Conservation (phyloP, 1,140 invertebrate species). For the Agrilus planipennis region DNA sequence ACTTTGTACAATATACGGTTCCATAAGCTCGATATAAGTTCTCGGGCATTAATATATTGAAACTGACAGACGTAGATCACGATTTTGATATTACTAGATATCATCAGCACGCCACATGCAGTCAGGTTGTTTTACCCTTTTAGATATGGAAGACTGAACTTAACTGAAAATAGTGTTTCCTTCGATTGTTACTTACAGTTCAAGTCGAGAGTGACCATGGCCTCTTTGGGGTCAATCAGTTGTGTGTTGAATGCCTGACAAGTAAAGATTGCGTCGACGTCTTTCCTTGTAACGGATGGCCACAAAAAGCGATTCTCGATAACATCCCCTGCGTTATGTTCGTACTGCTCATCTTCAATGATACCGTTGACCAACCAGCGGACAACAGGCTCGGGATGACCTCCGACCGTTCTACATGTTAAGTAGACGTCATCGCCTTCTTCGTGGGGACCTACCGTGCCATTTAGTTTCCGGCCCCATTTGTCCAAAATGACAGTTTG, state of each 20-base stretch:
- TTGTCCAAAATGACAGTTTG: constrained; percentile 71
- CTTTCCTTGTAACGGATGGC: constrained; percentile 57
- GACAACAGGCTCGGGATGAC: constrained; percentile 51
- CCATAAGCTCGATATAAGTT: too few relatives aligned
- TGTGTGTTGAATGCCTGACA: constrained; percentile 75
- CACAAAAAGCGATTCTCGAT: constrained; percentile 73
- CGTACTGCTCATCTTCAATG: constrained; percentile 64
- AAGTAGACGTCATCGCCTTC: constrained; percentile 56
- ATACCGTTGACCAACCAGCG: constrained; percentile 63
- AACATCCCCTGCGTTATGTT: constrained; percentile 68
- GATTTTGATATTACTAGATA: too few relatives aligned
- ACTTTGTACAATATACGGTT: too few relatives aligned
- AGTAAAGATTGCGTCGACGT: constrained; percentile 70
- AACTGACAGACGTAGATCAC: too few relatives aligned
- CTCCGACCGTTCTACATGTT: constrained; percentile 52
- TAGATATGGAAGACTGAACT: not conserved
- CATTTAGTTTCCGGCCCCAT: constrained; percentile 57
- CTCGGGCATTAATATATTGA: too few relatives aligned
- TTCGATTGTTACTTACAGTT: constrained; percentile 62
- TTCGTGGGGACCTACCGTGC: constrained; percentile 64
- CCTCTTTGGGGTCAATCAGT: constrained; percentile 61
- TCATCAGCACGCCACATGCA: too few relatives aligned
- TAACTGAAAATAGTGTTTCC: constrained; percentile 11
- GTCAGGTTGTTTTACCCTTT: too few relatives aligned
- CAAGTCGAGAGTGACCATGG: constrained; percentile 64